phyloP scores from a whole-genome alignment of 1,140 invertebrate genomes.

The Sarcophaga bullata region DNA sequence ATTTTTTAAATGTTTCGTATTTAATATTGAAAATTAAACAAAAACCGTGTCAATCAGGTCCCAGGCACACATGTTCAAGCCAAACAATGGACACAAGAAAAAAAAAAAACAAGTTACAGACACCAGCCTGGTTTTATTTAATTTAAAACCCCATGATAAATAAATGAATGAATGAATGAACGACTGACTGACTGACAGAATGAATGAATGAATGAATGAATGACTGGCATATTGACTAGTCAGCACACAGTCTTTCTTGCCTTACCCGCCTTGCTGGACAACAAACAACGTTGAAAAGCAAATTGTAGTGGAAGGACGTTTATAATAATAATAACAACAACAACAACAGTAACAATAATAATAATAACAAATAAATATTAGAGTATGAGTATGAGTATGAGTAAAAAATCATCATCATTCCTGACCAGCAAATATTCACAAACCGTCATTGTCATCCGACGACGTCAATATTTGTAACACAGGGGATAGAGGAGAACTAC shows the following conservation, averaged over 20 bases:
- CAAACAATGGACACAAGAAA: too few species aligned
- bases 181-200: not conserved
- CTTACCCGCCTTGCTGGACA: too few species aligned
- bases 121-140: not conserved
- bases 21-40: not conserved
- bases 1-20: too few species aligned
- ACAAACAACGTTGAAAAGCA: not conserved
- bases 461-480: not conserved
- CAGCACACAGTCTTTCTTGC: too few species aligned
- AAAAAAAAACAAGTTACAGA: not conserved
- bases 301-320: not conserved
- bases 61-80: not conserved
- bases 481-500: not conserved
- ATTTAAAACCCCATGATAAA: slow-evolving; percentile 13
- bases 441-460: slow-evolving; percentile 26
- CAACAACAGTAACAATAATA: too few species aligned
- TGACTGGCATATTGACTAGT: slow-evolving; percentile 5
- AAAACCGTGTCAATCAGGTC: not conserved
- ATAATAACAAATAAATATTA: too few species aligned
- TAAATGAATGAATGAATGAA: not conserved
- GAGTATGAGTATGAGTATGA: too few species aligned
- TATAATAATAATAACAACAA: not conserved
- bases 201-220: not conserved
- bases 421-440: slow-evolving; percentile 35
- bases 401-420: not conserved